Base-by-base conservation (phyloP, 2,888 invertebrate species). In the Synanthedon andrenaeformis region DNA sequence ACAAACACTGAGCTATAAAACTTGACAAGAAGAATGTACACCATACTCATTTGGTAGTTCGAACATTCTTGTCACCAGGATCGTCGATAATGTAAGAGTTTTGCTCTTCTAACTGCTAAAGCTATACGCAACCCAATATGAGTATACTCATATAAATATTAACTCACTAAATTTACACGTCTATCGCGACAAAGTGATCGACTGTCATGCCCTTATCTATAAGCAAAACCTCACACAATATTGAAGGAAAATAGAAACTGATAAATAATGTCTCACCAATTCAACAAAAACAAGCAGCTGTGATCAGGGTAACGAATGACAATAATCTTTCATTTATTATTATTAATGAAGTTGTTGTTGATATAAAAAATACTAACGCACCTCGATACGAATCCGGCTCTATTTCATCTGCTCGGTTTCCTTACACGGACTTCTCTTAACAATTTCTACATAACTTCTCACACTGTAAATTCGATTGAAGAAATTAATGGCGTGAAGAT, bases 371-470 rank as follows among this genome's bases (percentile, higher is more conserved):
- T 61, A 59, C 64, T 62, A 61, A 64, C 59, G 58, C 67, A 71
- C 69, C 66, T 71, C 70, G 72, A 66, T 59, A 66, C 59, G 62
- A 61, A 62, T 64, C 70, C 67, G 62, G 68, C 69, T 72, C 70
- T 72, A 67, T 63, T 70, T 64, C 67, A 68, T 69, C 68, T 71
- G 69, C 66, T 70, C 65, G n/a, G 62, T 61, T 59, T 57, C 80
- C 79, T 56, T 78, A 75, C 70, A 77, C 66, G 82, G 82, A 70
- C 70, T 45, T 23, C 23, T 23, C 23, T 23, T 45, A 71, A 76
- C 79, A 79, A 82, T 83, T 83, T 79, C 78, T 69, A 69, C 72
- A 69, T 72, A 67, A 69, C 71, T 74, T 72, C 66, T 72, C 73
- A 67, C 72, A 67, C 59, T 58, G 63, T 55, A 69, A 64, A 70